Percentiles rank a stretch among this genome's conserved stretches.
Conservation (phyloP, 1,140 invertebrate genomes). For the Metopolophium dirhodum region DNA sequence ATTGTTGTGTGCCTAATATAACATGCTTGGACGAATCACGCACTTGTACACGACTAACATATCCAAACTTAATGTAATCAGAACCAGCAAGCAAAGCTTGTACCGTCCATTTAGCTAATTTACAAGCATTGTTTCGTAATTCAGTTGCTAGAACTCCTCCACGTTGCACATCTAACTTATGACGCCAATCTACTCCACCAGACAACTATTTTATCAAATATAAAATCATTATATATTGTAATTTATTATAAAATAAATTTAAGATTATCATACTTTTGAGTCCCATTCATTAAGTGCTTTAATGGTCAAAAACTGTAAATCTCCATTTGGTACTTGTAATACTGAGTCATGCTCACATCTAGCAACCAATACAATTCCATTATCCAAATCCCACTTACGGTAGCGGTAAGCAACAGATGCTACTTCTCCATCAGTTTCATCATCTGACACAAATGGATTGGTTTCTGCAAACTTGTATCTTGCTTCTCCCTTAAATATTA, state of each 20-base stretch:
- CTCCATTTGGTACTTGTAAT: conserved; percentile 86
- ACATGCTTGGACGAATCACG: conserved; percentile 96
- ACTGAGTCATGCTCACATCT: conserved; percentile 98
- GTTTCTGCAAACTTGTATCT: conserved; percentile 88
- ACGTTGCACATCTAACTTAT: conserved; percentile 95
- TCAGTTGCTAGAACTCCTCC: conserved; percentile 98
- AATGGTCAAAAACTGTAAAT: conserved; percentile 92
- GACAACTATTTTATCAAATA: conserved; percentile 47
- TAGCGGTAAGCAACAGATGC: conserved; percentile 97
- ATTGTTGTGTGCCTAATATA: conserved; percentile 97
- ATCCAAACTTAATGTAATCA: conserved; percentile 98
- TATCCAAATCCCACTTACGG: conserved; percentile 95
- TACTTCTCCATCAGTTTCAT: conserved; percentile 84
- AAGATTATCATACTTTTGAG: conserved; percentile 71
- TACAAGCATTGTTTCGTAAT: conserved; percentile 97
- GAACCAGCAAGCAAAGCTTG: conserved; percentile 95
- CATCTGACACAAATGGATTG: conserved; percentile 93
- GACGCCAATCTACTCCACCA: conserved; percentile 93
- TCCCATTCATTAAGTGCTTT: conserved; percentile 99
- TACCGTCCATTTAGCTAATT: conserved; percentile 99
- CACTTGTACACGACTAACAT: conserved; percentile 92
- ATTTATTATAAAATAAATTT: neutral
- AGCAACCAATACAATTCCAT: conserved; percentile 88
- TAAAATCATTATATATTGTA: neutral
- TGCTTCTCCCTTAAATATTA: conserved; percentile 71